Evolutionary conservation across 2,113 vertebrate genomes (phyloP), one percentile per base, ranked within the genome.

Genomic region (Pachypanchax playfairii): DNA sequence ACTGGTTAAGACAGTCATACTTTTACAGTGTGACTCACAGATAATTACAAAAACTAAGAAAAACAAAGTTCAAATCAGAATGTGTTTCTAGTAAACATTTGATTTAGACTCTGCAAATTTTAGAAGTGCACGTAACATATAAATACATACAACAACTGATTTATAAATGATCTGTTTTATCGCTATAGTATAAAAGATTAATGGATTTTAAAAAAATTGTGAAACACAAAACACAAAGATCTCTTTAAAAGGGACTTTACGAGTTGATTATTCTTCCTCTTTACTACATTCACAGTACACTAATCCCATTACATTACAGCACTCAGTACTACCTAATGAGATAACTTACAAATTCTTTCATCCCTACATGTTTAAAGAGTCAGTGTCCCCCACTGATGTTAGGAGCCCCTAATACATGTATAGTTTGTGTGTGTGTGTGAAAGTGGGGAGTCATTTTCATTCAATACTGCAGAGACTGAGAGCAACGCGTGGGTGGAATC

Each of bases 401-500:
- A 57, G 43, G 56, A 54, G 44, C 60, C 42, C 12, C 24, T 53
- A 57, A 69, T 55, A 52, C 48, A 47, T 76, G 54, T 51, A 22
- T 52, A 29, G 46, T 46, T 46, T 74, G 44, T 54, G 60, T 51
- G 51, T 51, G 28, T 17, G 46, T 62, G 46, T 64, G 75, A 58
- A 82, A 65, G 70, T 75, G 68, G 61, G 65, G 68, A 83, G 67
- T 86, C 69, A 82, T 82, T 83, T 83, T 86, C 87, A 83, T 84
- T 88, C 84, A 85, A 80, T 90, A 73, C 82, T 83, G 80, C 65
- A 76, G 83, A 86, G 88, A 84, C 79, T 38, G 60, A 80, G 79
- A 83, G 70, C 64, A 68, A 79, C 58, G 77, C 87, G 89, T 91
- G 89, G 83, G 82, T 59, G 55, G 90, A 91, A 91, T 92, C 78